Evolutionary conservation across 2,888 invertebrate genomes (phyloP).

Genomic region (Rhogogaster chlorosoma): DNA sequence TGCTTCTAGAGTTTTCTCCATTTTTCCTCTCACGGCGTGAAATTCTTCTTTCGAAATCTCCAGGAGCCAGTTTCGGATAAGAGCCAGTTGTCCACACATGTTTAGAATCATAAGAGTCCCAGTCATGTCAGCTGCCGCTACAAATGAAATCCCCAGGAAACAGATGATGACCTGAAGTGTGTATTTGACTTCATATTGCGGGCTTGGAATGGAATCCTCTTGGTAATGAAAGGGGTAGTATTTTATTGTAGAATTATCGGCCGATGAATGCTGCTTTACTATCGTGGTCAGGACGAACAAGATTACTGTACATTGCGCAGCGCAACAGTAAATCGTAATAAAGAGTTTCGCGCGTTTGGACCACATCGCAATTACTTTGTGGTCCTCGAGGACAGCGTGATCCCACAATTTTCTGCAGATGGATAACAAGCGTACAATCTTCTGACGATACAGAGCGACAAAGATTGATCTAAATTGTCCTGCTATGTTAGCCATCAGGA

Average conservation of each 20-base stretch:
- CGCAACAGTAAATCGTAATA: neutral
- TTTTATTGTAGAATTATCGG: neutral
- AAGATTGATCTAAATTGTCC: conserved; percentile 16
- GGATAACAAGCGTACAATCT: conserved; percentile 51
- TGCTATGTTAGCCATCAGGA: neutral
- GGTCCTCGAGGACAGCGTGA: conserved; percentile 14
- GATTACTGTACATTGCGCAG: neutral
- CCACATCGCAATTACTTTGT: neutral
- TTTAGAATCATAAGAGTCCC: conserved; percentile 9
- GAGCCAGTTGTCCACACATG: conserved; percentile 17
- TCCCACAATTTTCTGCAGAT: conserved; percentile 59
- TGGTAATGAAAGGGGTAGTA: neutral
- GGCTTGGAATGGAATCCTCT: conserved; percentile 9
- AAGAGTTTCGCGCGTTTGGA: neutral
- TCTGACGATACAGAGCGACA: neutral
- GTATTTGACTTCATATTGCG: conserved; percentile 41
- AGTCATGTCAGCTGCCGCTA: neutral
- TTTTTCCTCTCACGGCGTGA: neutral
- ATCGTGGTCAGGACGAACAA: neutral
- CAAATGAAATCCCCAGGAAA: conserved; percentile 53
- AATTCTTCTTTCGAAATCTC: neutral
- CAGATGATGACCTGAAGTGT: conserved; percentile 55
- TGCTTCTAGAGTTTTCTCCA: neutral
- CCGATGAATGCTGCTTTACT: neutral
- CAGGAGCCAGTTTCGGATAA: conserved; percentile 16